phyloP scores from a whole-genome alignment of 2,888 invertebrate genomes.

The Halocaridina rubra region DNA sequence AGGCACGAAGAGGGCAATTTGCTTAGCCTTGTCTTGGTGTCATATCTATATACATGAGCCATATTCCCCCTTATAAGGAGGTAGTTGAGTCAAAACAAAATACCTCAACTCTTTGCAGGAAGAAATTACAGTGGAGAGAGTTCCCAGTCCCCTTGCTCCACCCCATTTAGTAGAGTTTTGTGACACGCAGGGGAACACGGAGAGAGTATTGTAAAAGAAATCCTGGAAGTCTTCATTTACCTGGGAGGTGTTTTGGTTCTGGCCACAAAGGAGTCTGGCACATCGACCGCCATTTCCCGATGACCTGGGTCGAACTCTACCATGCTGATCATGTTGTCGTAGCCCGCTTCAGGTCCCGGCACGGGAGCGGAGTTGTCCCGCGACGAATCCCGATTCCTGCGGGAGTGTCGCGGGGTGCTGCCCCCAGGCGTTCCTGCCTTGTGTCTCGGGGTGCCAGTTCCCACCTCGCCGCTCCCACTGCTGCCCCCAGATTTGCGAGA shows the following conservation, averaged over 20 bases:
- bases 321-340: conserved; percentile 63
- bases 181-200: no score
- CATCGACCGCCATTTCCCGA: conserved; percentile 98
- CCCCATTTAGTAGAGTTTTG: no score
- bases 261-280: conserved; percentile 93
- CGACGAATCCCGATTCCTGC: conserved; percentile 20
- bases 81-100: no score
- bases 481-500: conserved; percentile 63
- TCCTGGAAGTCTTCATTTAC: no score
- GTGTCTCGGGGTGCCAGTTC: conserved; percentile 38
- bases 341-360: conserved; percentile 31
- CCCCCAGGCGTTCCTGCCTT: conserved; percentile 51
- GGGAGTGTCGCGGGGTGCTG: conserved; percentile 41
- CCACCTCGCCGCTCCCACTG: conserved; percentile 50
- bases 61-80: no score
- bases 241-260: conserved; percentile 91
- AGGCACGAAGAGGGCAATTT: no score
- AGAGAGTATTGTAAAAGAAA: no score
- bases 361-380: conserved; percentile 18
- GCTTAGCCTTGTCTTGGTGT: no score
- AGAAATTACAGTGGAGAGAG: no score
- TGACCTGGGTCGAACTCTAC: conserved; percentile 74
- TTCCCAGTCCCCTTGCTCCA: no score
- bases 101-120: no score
- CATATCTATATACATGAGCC: no score